phyloP scores from a whole-genome alignment of 2,797 vertebrate genomes.

The Micrastur ruficollis region DNA sequence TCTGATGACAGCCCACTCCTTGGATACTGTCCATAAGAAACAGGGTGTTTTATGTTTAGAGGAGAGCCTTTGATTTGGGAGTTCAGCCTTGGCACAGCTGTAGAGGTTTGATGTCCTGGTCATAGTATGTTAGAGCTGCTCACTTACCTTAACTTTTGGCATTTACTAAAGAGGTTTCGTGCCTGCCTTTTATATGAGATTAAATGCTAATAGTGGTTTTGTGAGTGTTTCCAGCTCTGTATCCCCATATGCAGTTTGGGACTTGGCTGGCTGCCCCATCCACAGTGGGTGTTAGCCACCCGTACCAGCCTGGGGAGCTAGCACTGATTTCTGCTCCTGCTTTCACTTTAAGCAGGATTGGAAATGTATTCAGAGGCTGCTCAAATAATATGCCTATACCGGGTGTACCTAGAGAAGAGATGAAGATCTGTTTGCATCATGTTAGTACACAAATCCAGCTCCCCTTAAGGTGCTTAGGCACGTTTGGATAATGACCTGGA shows the following conservation, averaged over 20 bases:
- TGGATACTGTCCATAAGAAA: background rate
- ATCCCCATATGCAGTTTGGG: background rate
- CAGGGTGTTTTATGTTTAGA: background rate
- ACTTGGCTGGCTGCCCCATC: background rate
- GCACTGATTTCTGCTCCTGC: rapidly evolving
- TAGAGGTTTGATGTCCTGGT: background rate
- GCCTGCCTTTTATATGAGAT: background rate
- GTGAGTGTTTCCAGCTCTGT: background rate
- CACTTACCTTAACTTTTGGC: background rate
- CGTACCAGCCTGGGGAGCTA: background rate
- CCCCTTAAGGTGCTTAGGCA: constrained; percentile 1
- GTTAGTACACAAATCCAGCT: constrained; percentile 15
- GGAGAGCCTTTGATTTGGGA: background rate
- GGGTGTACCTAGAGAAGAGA: background rate
- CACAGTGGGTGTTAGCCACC: background rate
- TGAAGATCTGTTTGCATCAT: background rate
- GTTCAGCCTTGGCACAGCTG: background rate
- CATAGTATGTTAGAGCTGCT: background rate
- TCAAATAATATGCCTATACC: background rate
- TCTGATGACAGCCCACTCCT: background rate
- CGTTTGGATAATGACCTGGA: constrained; percentile 39
- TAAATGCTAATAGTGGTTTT: background rate
- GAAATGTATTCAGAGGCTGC: background rate
- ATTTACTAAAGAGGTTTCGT: background rate
- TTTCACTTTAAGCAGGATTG: rapidly evolving